Evolutionary conservation across 2,113 vertebrate genomes (phyloP).

Genomic region (Lampris incognitus): DNA sequence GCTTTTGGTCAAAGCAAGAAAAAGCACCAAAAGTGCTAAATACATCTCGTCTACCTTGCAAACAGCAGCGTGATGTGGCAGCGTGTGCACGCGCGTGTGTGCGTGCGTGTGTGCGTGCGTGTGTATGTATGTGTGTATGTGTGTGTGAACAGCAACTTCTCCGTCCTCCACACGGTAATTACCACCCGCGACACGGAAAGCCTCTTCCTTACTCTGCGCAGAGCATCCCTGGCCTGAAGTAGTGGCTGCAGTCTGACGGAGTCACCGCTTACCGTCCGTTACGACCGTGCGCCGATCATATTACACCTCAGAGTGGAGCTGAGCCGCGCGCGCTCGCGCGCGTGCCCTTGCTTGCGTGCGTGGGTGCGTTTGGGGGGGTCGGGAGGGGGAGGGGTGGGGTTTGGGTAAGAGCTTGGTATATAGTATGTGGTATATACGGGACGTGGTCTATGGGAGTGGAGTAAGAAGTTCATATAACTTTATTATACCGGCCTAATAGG

Average conservation of each 20-base stretch:
- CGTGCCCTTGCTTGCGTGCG: constrained; percentile 4
- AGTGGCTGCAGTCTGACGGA: constrained; percentile 6
- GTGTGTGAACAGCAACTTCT: constrained; percentile 22
- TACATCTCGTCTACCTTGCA: constrained; percentile 68
- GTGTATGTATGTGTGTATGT: background rate
- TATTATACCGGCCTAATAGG: too few species aligned
- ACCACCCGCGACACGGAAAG: constrained; percentile 47
- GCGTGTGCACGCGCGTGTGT: background rate
- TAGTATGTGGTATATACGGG: background rate
- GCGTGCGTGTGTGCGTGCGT: background rate
- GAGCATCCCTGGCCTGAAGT: constrained; percentile 65
- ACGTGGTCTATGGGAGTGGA: too few species aligned
- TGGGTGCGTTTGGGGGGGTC: constrained; percentile 10
- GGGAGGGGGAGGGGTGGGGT: background rate
- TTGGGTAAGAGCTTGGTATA: background rate
- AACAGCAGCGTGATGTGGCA: constrained; percentile 86
- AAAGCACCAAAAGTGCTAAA: constrained; percentile 62
- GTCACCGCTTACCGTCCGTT: constrained; percentile 14
- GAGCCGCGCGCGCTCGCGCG: constrained; percentile 14
- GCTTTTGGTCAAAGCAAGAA: constrained; percentile 48
- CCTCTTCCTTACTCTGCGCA: constrained; percentile 67
- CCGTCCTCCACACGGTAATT: constrained; percentile 33
- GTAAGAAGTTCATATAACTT: too few species aligned
- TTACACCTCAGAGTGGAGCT: constrained; percentile 46
- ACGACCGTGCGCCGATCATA: constrained; percentile 48